A percentile compares a stretch with the other conserved stretches of the same genome.
phyloP scores from a whole-genome alignment of 2,888 invertebrate genomes.

The Hydrotaea cyrtoneurina region DNA sequence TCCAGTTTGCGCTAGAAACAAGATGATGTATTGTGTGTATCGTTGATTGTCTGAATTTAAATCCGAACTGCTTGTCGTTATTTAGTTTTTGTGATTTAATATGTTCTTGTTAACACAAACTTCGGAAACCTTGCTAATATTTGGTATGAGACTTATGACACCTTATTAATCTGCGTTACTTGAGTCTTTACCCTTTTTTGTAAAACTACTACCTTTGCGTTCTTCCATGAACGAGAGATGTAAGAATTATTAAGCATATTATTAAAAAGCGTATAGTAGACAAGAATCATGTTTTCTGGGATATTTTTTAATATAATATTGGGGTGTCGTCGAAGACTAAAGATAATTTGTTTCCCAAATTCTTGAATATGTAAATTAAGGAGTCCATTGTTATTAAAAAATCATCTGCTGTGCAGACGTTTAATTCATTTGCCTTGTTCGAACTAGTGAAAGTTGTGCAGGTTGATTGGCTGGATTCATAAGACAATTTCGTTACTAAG shows the following conservation, averaged over 20 bases:
- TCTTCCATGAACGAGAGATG: constrained; percentile 27
- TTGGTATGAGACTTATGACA: too few species aligned
- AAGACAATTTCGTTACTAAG: constrained; percentile 25
- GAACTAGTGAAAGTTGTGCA: background rate
- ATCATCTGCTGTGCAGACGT: background rate
- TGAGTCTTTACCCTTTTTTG: constrained; percentile 13
- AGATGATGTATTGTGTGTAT: too few species aligned
- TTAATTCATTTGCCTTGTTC: constrained; percentile 22
- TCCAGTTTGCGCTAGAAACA: too few species aligned
- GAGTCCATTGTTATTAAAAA: background rate
- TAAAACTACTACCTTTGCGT: constrained; percentile 29
- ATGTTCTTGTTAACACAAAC: constrained; percentile 32
- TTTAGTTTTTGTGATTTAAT: background rate
- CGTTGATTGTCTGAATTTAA: constrained; percentile 42
- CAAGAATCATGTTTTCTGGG: constrained; percentile 3
- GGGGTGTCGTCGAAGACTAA: too few species aligned
- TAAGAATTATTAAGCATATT: too few species aligned
- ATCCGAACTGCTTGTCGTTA: too few species aligned
- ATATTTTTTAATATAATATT: too few species aligned
- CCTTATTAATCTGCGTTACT: too few species aligned
- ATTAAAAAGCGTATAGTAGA: too few species aligned
- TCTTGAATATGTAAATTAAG: background rate
- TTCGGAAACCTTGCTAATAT: constrained; percentile 21
- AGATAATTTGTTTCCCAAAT: background rate
- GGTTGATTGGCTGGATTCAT: constrained; percentile 37